Percentiles rank a stretch among this genome's conserved stretches.
phyloP scores from a whole-genome alignment of 2,888 invertebrate species.

The Phymatocera aterrima region DNA sequence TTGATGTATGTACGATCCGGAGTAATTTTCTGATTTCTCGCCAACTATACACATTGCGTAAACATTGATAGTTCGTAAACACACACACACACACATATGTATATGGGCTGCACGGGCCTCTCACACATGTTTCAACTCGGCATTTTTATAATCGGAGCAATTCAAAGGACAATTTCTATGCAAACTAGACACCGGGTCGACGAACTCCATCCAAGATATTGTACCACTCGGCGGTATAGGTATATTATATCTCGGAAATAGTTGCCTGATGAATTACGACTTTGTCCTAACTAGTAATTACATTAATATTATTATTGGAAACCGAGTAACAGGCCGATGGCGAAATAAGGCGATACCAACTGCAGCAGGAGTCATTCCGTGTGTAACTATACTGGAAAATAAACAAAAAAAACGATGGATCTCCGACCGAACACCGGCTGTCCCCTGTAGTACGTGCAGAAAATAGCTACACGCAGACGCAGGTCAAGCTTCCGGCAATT shows the following conservation, averaged over 20 bases:
- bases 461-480: neutral
- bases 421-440: too few species aligned
- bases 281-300: too few species aligned
- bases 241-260: neutral
- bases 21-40: slow-evolving; percentile 14
- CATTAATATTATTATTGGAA: neutral
- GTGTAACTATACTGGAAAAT: too few species aligned
- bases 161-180: slow-evolving; percentile 28
- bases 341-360: too few species aligned
- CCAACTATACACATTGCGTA: slow-evolving; percentile 15
- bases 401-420: too few species aligned
- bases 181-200: too few species aligned
- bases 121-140: neutral
- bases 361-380: too few species aligned
- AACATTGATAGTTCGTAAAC: neutral
- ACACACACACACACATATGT: neutral
- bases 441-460: too few species aligned
- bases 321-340: neutral
- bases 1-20: neutral
- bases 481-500: neutral
- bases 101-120: neutral
- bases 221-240: neutral
- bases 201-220: neutral
- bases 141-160: neutral
- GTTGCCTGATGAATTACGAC: neutral